These are phyloP conservation scores for Hofmannophila pseudospretella DNA, from an alignment of 2,888 invertebrate genomes.

Conservation along the genomic window DNA sequence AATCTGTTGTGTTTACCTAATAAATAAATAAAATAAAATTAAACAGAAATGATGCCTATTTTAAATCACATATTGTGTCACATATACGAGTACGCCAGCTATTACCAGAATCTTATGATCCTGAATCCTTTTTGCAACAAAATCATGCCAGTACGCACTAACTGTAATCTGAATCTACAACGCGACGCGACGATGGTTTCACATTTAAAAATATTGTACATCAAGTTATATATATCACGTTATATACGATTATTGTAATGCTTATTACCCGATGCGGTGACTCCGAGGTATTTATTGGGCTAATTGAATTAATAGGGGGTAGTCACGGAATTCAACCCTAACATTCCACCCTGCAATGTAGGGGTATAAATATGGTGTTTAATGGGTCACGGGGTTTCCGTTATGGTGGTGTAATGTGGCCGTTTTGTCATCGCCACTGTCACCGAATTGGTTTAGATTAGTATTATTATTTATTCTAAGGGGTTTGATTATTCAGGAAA, in stretches of 20 bases:
- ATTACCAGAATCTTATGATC: too few relatives aligned
- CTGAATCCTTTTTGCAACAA: slow-evolving; percentile 3
- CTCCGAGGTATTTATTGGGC: slow-evolving; percentile 63
- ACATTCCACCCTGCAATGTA: slow-evolving; percentile 11
- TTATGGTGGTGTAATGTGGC: slow-evolving; percentile 11
- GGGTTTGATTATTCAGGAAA: not conserved
- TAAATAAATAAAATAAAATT: too few relatives aligned
- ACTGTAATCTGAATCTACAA: slow-evolving; percentile 25
- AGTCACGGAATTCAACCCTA: slow-evolving; percentile 49
- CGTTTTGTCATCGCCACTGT: slow-evolving; percentile 9
- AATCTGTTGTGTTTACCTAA: too few relatives aligned
- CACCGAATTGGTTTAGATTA: not conserved
- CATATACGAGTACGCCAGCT: not conserved
- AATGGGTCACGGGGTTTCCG: slow-evolving; percentile 30
- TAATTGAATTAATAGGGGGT: slow-evolving; percentile 65
- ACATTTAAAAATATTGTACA: slow-evolving; percentile 71
- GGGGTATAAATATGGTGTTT: slow-evolving; percentile 35
- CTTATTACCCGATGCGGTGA: slow-evolving; percentile 47
- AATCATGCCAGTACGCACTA: slow-evolving; percentile 41
- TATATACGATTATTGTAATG: slow-evolving; percentile 66
- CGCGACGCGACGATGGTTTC: slow-evolving; percentile 37
- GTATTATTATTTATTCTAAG: not conserved
- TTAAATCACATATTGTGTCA: too few relatives aligned
- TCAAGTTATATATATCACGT: slow-evolving; percentile 65
- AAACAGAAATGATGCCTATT: too few relatives aligned